Evolutionary conservation across 2,888 invertebrate species (phyloP).

Genomic region (Furcula furcula): DNA sequence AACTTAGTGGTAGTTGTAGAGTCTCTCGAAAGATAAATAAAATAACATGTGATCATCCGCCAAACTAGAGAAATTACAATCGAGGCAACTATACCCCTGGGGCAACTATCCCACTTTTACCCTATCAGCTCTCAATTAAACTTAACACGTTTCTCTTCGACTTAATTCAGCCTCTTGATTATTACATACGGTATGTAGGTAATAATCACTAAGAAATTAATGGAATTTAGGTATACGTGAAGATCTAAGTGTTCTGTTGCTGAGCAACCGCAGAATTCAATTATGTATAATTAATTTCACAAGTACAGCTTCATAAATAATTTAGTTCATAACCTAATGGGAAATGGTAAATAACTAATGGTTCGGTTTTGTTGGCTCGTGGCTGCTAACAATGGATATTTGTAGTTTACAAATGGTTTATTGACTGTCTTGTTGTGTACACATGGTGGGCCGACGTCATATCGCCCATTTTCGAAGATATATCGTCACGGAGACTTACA

Average conservation of each 20-base stretch:
- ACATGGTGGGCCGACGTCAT: not conserved
- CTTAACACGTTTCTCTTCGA: too few species aligned
- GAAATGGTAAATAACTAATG: slow-evolving; percentile 1
- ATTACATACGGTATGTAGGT: too few species aligned
- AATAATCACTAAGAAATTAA: slow-evolving; percentile 24
- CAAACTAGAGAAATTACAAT: too few species aligned
- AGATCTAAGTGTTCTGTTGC: slow-evolving; percentile 23
- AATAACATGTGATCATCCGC: too few species aligned
- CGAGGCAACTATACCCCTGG: too few species aligned
- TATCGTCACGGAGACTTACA: too few species aligned
- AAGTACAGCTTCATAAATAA: not conserved
- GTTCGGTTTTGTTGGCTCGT: not conserved
- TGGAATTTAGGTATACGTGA: slow-evolving; percentile 25
- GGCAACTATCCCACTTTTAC: too few species aligned
- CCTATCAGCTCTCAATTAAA: too few species aligned
- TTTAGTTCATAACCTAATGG: not conserved
- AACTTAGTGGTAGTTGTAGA: too few species aligned
- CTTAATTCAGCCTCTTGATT: too few species aligned
- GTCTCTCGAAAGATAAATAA: too few species aligned
- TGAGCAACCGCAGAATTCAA: slow-evolving; percentile 17
- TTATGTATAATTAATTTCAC: slow-evolving; percentile 15
- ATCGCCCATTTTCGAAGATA: too few species aligned
- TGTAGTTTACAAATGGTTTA: not conserved
- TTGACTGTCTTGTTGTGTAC: not conserved
- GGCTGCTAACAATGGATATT: not conserved